phyloP scores from a whole-genome alignment of 2,797 vertebrate genomes.

The Kryptopterus vitreolus region DNA sequence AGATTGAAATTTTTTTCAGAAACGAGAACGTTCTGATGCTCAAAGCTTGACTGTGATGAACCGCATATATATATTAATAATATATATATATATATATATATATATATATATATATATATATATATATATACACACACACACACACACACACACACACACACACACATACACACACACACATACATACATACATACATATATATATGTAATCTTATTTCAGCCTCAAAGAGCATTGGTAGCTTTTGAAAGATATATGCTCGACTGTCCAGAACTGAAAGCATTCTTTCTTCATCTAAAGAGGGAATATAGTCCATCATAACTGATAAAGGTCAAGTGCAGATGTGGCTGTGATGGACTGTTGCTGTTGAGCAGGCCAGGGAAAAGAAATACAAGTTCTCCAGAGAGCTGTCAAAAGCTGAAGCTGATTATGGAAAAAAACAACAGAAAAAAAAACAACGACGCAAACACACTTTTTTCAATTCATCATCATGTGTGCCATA shows the following conservation, averaged over 20 bases:
- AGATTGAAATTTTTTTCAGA: not conserved
- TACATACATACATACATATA: too few relatives aligned
- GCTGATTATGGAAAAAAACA: too few relatives aligned
- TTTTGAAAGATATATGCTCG: not conserved
- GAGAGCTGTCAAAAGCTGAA: not conserved
- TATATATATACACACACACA: too few relatives aligned
- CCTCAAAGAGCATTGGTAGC: not conserved
- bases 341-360: constrained; percentile 4
- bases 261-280: constrained; percentile 10
- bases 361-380: constrained; percentile 31
- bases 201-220: constrained; percentile 24
- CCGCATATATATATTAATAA: constrained; percentile 19
- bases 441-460: too few relatives aligned
- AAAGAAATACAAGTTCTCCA: not conserved
- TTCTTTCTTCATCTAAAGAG: constrained; percentile 34
- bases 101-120: too few relatives aligned
- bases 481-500: too few relatives aligned
- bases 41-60: constrained; percentile 25
- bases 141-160: too few relatives aligned
- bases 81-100: too few relatives aligned
- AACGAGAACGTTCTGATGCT: not conserved
- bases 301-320: constrained; percentile 33
- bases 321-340: constrained; percentile 49
- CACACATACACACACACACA: too few relatives aligned
- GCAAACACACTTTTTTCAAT: too few relatives aligned